Base-by-base conservation (phyloP, 1,140 invertebrate genomes). In the Procambarus virginalis region DNA sequence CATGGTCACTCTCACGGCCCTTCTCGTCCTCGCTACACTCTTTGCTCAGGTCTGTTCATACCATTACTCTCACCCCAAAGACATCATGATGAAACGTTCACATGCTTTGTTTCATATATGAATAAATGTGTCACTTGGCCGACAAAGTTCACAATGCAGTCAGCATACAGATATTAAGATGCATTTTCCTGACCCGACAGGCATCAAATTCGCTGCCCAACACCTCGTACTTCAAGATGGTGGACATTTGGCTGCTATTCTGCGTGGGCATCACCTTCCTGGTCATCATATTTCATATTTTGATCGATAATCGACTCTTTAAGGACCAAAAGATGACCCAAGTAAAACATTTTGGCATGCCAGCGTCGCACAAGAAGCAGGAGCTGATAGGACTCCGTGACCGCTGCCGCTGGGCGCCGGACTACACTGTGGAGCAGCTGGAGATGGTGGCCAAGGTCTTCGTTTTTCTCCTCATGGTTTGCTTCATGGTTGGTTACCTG, bases 1-100 rank as follows among this genome's bases (percentile, higher is more conserved):
- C 20, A 89, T 89, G 88, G 70, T 82, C 6, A 70, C 88, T 2
- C 73, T 89, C 51, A 89, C 88, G 3, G 68, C 88, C 10, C 88
- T 89, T 49, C 81, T 89, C 4, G 88, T 89, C 22, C 73, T 89
- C n/a, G 88, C 88, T 70, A 89, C 88, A 14, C 82, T 89, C 55
- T 89, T 89, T 55, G 88, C 81, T 4, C 88, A 89, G 81, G 88
- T 89, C 51, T 4, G 51, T 12, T 55, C 51, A 55, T 55, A 12
- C 2, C 8, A 55, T 12, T 55, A 1, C 45, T 34, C 76, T 22
- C 48, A 3, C 49, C 14, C n/a, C 48, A 10, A 20, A 85, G 73
- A 73, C 84, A 4, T 85, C 84, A 34, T 34, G 34, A 34, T 34
- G 34, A 34, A 34, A 34, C 34, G 34, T 34, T 34, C 34, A 34